These are phyloP conservation scores for Heliothis virescens DNA, from an alignment of 1,140 invertebrate species.

Conservation along the genomic window DNA sequence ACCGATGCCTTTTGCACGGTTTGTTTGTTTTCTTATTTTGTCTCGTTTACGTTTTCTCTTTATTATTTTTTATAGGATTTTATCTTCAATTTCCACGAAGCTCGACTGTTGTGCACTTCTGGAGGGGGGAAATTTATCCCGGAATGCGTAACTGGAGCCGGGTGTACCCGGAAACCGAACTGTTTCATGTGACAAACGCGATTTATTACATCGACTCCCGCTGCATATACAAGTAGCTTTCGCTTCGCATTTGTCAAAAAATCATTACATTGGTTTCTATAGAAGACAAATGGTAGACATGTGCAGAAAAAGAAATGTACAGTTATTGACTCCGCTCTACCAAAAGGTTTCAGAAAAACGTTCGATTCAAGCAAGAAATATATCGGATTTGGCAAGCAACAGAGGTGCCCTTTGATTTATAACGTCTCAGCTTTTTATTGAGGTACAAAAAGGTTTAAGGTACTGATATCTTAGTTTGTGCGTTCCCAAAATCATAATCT, in stretches of 20 bases:
- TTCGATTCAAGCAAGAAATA: constrained; percentile 1
- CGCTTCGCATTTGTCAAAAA: constrained; percentile 54
- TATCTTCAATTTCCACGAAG: constrained; percentile 31
- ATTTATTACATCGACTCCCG: constrained; percentile 63
- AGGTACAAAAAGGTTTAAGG: not conserved
- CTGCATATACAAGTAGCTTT: constrained; percentile 58
- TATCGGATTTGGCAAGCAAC: constrained; percentile 15
- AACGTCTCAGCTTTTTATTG: constrained; percentile 2
- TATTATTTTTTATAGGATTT: constrained; percentile 61
- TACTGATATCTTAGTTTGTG: not conserved
- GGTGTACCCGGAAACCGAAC: constrained; percentile 48
- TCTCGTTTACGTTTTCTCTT: constrained; percentile 59
- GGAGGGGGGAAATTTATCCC: constrained; percentile 62
- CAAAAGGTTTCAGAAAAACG: constrained; percentile 29
- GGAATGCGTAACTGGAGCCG: constrained; percentile 50
- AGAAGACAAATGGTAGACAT: constrained; percentile 47
- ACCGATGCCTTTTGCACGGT: constrained; percentile 54
- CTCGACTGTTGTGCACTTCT: constrained; percentile 37
- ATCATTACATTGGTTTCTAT: constrained; percentile 55
- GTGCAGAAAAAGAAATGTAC: constrained; percentile 34
- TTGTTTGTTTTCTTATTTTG: constrained; percentile 63
- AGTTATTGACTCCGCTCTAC: constrained; percentile 32
- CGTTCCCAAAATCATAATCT: not conserved
- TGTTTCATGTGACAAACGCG: constrained; percentile 61
- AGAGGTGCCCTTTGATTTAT: constrained; percentile 33